Evolutionary conservation across 2,797 vertebrate species (phyloP).

Genomic region (Menidia menidia): DNA sequence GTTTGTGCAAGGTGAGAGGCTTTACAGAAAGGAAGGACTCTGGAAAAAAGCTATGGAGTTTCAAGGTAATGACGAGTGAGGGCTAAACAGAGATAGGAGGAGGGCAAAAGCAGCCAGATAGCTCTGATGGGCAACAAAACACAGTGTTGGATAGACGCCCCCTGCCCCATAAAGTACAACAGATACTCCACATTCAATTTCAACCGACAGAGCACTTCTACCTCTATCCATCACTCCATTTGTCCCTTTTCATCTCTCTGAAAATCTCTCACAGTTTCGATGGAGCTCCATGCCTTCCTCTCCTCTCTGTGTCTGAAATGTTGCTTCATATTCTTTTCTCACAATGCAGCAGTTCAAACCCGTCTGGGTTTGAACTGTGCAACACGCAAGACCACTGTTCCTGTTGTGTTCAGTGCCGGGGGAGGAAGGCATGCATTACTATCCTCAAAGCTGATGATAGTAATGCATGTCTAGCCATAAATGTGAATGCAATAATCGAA

Average conservation of each 20-base stretch:
- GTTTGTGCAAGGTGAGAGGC: slow-evolving; percentile 42
- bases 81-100: slow-evolving; percentile 48
- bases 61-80: slow-evolving; percentile 70
- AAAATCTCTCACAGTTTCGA: slow-evolving; percentile 60
- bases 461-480: background rate
- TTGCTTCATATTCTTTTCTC: slow-evolving; percentile 18
- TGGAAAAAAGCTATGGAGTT: slow-evolving; percentile 42
- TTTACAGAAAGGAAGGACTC: slow-evolving; percentile 45
- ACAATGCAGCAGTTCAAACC: slow-evolving; percentile 30
- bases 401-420: slow-evolving; percentile 3
- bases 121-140: slow-evolving; percentile 48
- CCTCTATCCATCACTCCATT: slow-evolving; percentile 49
- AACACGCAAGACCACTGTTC: slow-evolving; percentile 7
- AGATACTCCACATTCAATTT: slow-evolving; percentile 72
- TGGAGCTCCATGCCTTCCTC: slow-evolving; percentile 31
- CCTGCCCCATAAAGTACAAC: slow-evolving; percentile 34
- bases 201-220: slow-evolving; percentile 52
- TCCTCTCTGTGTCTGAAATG: slow-evolving; percentile 23
- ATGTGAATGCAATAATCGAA: background rate
- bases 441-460: too few relatives aligned
- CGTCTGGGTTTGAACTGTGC: slow-evolving; percentile 27
- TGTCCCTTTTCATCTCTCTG: slow-evolving; percentile 45
- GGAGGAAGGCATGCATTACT: background rate
- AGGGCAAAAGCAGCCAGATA: slow-evolving; percentile 30
- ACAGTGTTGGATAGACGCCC: slow-evolving; percentile 30